phyloP scores from a whole-genome alignment of 2,888 invertebrate genomes.

The Cactoblastis cactorum region DNA sequence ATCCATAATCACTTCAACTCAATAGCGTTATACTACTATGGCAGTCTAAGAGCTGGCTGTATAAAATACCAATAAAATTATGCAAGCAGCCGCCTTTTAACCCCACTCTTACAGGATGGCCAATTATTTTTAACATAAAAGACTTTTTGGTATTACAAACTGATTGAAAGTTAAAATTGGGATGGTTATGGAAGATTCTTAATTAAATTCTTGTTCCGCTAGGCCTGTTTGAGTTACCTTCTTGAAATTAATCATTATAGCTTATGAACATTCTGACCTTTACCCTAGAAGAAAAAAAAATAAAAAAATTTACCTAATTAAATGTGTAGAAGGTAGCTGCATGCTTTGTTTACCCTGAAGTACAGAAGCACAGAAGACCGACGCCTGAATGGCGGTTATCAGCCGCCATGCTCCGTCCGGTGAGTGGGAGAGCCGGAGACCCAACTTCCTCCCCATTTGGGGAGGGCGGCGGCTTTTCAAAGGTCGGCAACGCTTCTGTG shows the following conservation, averaged over 20 bases:
- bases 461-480: too few species aligned
- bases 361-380: too few species aligned
- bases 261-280: not conserved
- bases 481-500: too few species aligned
- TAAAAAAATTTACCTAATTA: too few species aligned
- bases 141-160: slow-evolving; percentile 8
- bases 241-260: not conserved
- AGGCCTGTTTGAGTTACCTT: not conserved
- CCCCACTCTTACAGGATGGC: slow-evolving; percentile 7
- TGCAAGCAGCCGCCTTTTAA: slow-evolving; percentile 22
- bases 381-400: too few species aligned
- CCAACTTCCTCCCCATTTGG: too few species aligned
- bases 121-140: slow-evolving; percentile 14
- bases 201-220: not conserved
- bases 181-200: not conserved
- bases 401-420: too few species aligned
- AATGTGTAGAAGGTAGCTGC: too few species aligned
- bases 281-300: too few species aligned
- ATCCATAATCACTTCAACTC: slow-evolving; percentile 8
- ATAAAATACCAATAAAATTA: slow-evolving; percentile 35
- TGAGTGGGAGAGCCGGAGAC: too few species aligned
- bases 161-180: not conserved
- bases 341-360: too few species aligned
- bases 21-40: slow-evolving; percentile 15
- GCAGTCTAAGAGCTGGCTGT: slow-evolving; percentile 19